These are phyloP conservation scores for Cephus pygmeus DNA, from an alignment of 2,888 invertebrate species.

Conservation along the genomic window DNA sequence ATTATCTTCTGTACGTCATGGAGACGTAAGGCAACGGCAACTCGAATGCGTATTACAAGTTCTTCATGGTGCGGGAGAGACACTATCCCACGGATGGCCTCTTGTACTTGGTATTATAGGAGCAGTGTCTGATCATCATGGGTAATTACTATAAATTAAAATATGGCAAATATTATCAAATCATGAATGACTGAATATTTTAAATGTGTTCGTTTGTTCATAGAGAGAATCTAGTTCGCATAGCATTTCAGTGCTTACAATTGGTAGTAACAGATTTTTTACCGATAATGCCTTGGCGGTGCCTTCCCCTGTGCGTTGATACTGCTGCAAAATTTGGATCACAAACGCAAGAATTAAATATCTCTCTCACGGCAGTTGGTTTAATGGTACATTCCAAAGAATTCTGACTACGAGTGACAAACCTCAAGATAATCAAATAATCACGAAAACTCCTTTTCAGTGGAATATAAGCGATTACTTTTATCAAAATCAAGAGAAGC, in stretches of 20 bases:
- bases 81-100: constrained; percentile 94
- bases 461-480: constrained; percentile 99
- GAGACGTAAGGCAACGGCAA: constrained; percentile 94
- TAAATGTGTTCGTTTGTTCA: constrained; percentile 26
- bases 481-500: constrained; percentile 91
- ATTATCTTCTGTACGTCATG: constrained; percentile 88
- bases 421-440: no score
- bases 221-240: constrained; percentile 90
- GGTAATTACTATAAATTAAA: constrained; percentile 68
- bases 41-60: constrained; percentile 94
- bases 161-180: constrained; percentile 9
- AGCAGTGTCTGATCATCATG: constrained; percentile 93
- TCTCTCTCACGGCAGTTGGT: constrained; percentile 96
- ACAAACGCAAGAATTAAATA: constrained; percentile 96
- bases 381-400: constrained; percentile 77
- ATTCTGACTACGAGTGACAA: neutral
- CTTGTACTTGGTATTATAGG: constrained; percentile 93
- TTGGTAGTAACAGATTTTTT: constrained; percentile 95
- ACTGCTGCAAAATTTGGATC: constrained; percentile 96
- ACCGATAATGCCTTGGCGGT: constrained; percentile 91
- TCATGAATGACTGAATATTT: constrained; percentile 7
- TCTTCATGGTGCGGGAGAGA: constrained; percentile 92
- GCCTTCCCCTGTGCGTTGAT: constrained; percentile 89
- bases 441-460: constrained; percentile 68
- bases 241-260: constrained; percentile 96